phyloP scores from a whole-genome alignment of 2,888 invertebrate species.

The Hipparchia semele region DNA sequence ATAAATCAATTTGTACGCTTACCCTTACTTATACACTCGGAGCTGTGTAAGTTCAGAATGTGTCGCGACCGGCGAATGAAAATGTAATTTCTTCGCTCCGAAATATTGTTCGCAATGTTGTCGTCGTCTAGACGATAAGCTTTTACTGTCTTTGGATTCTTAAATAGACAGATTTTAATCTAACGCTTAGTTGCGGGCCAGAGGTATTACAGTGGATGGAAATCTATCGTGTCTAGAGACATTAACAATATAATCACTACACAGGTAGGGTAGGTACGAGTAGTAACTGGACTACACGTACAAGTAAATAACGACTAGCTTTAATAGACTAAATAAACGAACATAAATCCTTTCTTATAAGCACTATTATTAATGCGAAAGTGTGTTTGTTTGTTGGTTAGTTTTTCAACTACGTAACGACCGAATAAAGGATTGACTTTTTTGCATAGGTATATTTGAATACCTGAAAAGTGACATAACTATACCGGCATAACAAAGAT shows the following conservation, averaged over 20 bases:
- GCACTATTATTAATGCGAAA: too few relatives aligned
- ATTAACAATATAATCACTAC: background rate
- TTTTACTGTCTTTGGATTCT: conserved; percentile 14
- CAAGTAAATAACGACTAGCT: background rate
- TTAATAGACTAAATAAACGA: background rate
- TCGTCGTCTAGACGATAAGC: conserved; percentile 16
- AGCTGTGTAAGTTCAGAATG: conserved; percentile 62
- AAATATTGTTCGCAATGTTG: conserved; percentile 20
- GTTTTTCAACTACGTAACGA: too few relatives aligned
- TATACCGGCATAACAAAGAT: too few relatives aligned
- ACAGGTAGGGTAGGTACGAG: background rate
- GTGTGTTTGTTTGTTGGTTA: too few relatives aligned
- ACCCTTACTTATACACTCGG: conserved; percentile 71
- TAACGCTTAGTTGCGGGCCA: conserved; percentile 2
- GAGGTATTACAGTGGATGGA: conserved; percentile 2
- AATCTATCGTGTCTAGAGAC: conserved; percentile 8
- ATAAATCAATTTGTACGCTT: conserved; percentile 83
- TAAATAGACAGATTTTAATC: conserved; percentile 17
- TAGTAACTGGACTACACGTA: background rate
- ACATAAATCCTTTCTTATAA: background rate
- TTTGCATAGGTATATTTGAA: too few relatives aligned
- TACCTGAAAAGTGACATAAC: too few relatives aligned
- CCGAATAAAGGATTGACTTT: too few relatives aligned
- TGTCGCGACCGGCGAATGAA: conserved; percentile 66
- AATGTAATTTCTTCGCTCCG: conserved; percentile 51